Evolutionary conservation across 1,140 invertebrate species (phyloP), one percentile per base, ranked within the genome.

Genomic region (Scaptodrosophila lebanonensis): DNA sequence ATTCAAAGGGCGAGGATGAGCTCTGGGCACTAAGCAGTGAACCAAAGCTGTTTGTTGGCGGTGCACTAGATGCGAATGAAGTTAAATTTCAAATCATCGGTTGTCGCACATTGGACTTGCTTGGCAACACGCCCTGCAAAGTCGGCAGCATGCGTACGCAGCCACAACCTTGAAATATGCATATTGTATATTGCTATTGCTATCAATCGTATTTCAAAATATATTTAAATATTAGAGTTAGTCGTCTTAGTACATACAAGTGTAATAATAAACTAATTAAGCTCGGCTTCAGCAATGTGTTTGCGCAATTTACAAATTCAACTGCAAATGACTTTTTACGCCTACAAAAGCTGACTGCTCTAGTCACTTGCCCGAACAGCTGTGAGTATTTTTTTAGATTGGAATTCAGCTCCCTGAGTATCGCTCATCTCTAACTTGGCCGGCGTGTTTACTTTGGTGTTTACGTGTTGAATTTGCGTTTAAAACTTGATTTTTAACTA

Each of bases 21-120:
- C 22, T 25, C 3, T 25, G 22, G 22, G 22, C 13, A 52, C 53
- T 93, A 3, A 91, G 92, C 0, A 90, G 88, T 8, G 89, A 92
- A 8, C 93, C 93, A 65, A 92, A 93, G 58, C 29, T 61, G 1
- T 61, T 61, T 53, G 50, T 61, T n/a, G 58, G 58, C 1, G 90
- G 88, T 1, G 87, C 87, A 0, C 57, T 92, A 2, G 88, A 72
- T 43, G 42, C 86, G 0, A 85, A 88, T 15, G 90, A 89, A 63
- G 83, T 89, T 0, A 93, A 94, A 79, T 94, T 91, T 65, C 88
- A 92, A 59, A 91, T 94, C 44, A 88, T 61, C 11, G 64, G 57
- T 6, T 51, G 51, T 15, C 42, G 53, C 5, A 20, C 53, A 11
- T 25, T 47, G 11, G 53, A 66, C 45, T 36, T 66, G 7, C 30